A percentile compares a stretch with the other conserved stretches of the same genome.
phyloP scores from a whole-genome alignment of 1,140 invertebrate genomes.

The Dendrolimus kikuchii region DNA sequence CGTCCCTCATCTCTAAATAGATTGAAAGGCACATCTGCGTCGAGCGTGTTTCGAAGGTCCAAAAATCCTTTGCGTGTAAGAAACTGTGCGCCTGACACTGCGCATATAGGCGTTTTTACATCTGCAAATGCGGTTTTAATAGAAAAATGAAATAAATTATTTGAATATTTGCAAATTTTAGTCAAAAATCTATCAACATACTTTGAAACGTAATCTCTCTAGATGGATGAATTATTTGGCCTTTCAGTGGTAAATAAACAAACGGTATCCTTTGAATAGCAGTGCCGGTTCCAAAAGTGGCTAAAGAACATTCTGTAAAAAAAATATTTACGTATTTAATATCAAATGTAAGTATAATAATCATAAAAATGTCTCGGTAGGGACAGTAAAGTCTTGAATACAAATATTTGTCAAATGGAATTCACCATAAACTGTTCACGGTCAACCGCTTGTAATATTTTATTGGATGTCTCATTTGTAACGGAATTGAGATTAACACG shows the following conservation, averaged over 20 bases:
- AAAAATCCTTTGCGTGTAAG: constrained; percentile 83
- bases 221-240: constrained; percentile 89
- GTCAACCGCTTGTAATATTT: constrained; percentile 9
- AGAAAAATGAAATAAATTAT: no score
- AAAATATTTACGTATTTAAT: constrained; percentile 22
- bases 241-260: constrained; percentile 86
- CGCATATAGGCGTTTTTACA: constrained; percentile 85
- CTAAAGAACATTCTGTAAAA: constrained; percentile 85
- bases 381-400: constrained; percentile 10
- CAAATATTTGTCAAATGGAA: constrained; percentile 25
- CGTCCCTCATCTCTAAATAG: constrained; percentile 85
- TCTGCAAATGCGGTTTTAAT: constrained; percentile 64
- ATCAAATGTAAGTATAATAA: background rate
- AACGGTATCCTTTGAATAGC: constrained; percentile 87
- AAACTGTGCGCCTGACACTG: constrained; percentile 87
- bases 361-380: constrained; percentile 4
- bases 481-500: constrained; percentile 29
- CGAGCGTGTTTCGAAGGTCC: constrained; percentile 81
- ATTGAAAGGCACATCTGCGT: constrained; percentile 84
- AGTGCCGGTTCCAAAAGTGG: constrained; percentile 82
- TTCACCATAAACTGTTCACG: constrained; percentile 7
- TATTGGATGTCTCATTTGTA: constrained; percentile 26
- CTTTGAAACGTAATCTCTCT: constrained; percentile 87
- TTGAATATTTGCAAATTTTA: no score
- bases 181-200: constrained; percentile 56